Conservation (phyloP, 2,113 vertebrate species). For the Macheiramphus alcinus region DNA sequence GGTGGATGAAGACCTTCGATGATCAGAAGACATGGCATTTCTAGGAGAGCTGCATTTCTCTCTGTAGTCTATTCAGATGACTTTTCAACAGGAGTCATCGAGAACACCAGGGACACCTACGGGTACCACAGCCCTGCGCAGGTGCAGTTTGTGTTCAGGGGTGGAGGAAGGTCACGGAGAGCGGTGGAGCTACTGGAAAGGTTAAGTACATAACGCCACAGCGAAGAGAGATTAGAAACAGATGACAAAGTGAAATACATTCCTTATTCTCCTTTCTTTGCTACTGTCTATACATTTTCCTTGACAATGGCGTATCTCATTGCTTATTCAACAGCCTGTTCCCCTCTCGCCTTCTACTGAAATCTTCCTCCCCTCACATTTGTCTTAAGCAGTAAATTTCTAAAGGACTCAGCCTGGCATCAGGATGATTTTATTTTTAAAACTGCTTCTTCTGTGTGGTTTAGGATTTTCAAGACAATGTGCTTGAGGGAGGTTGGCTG, state of each 20-base stretch:
- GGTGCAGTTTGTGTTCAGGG: background rate
- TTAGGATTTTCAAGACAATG: background rate
- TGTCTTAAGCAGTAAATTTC: background rate
- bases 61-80: background rate
- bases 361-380: background rate
- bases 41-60: background rate
- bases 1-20: background rate
- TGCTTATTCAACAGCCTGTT: background rate
- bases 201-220: background rate
- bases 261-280: background rate
- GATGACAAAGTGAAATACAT: background rate
- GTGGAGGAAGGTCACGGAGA: background rate
- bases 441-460: background rate
- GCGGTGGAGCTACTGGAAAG: background rate
- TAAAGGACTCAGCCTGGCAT: background rate
- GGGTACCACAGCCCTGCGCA: background rate
- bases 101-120: accelerated
- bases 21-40: no score
- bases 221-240: background rate
- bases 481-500: background rate
- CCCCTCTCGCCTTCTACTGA: background rate
- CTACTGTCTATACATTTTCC: background rate
- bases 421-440: background rate
- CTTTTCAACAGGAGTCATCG: background rate
- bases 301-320: background rate